Evolutionary conservation across 2,888 invertebrate genomes (phyloP).

Genomic region (Eurytoma adleriae): DNA sequence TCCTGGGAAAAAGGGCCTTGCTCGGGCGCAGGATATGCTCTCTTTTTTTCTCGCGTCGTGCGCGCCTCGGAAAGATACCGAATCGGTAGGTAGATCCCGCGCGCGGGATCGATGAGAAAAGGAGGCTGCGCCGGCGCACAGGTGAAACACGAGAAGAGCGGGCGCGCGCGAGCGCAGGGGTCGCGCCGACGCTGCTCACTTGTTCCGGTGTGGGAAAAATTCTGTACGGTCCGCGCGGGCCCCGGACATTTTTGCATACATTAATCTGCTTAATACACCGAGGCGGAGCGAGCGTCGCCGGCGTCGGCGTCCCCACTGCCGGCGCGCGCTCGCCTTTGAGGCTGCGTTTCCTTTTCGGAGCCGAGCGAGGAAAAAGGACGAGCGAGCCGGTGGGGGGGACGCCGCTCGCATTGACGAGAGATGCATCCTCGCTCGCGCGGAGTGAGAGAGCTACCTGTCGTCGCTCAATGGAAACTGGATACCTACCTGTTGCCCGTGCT

Average conservation of each 20-base stretch:
- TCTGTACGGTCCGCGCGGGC: slow-evolving; percentile 47
- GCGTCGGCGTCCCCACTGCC: slow-evolving; percentile 4
- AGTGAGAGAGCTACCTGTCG: slow-evolving; percentile 69
- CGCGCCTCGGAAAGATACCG: slow-evolving; percentile 45
- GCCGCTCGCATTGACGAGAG: slow-evolving; percentile 7
- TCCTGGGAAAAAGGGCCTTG: slow-evolving; percentile 44
- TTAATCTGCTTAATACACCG: slow-evolving; percentile 69
- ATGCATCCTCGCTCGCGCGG: slow-evolving; percentile 26
- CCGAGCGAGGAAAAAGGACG: slow-evolving; percentile 28
- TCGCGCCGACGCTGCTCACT: slow-evolving; percentile 63
- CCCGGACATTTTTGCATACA: slow-evolving; percentile 73
- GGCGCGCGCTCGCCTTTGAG: slow-evolving; percentile 40
- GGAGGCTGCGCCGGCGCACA: slow-evolving; percentile 63
- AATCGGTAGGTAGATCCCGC: slow-evolving; percentile 51
- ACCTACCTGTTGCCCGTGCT: slow-evolving; percentile 72
- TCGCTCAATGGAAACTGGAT: slow-evolving; percentile 72
- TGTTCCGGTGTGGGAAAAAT: slow-evolving; percentile 73
- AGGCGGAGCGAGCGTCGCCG: slow-evolving; percentile 56
- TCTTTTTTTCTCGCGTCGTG: slow-evolving; percentile 5
- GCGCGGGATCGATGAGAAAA: slow-evolving; percentile 57
- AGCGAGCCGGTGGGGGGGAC: neutral
- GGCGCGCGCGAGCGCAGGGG: neutral
- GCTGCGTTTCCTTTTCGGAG: slow-evolving; percentile 49
- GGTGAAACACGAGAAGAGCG: slow-evolving; percentile 71
- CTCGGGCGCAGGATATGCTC: slow-evolving; percentile 7